Percentiles rank a stretch among this genome's conserved stretches.
These are phyloP conservation scores for Sylvietta virens DNA, from an alignment of 2,113 vertebrate species.

Conservation along the genomic window DNA sequence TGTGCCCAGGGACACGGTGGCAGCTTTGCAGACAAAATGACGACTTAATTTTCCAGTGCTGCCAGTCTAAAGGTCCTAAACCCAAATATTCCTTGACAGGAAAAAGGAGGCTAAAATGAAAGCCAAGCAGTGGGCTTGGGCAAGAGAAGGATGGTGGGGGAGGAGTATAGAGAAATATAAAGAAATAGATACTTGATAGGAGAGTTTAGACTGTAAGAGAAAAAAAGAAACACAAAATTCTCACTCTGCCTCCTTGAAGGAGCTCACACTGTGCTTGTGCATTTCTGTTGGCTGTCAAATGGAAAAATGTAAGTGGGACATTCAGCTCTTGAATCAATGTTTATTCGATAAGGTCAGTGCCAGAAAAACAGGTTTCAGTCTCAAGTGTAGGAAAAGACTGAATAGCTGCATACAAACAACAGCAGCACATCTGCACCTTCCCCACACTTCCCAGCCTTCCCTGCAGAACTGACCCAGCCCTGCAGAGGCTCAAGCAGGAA, in stretches of 20 bases:
- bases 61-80: background rate
- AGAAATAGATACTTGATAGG: background rate
- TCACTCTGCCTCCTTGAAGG: background rate
- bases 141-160: background rate
- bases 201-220: background rate
- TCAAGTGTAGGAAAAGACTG: background rate
- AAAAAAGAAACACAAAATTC: background rate
- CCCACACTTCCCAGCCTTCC: background rate
- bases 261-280: background rate
- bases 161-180: background rate
- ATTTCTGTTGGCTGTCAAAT: background rate
- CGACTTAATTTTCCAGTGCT: slow-evolving; percentile 1
- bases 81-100: background rate
- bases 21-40: slow-evolving; percentile 34
- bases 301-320: background rate
- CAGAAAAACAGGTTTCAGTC: background rate
- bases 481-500: background rate
- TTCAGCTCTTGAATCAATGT: background rate
- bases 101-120: background rate
- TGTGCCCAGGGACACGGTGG: background rate
- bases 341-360: background rate
- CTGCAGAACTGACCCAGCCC: background rate
- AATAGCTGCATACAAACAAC: background rate
- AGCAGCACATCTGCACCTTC: background rate
- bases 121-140: background rate